Base-by-base conservation (phyloP, 2,113 vertebrate species). In the Trematocara unimaculatum region DNA sequence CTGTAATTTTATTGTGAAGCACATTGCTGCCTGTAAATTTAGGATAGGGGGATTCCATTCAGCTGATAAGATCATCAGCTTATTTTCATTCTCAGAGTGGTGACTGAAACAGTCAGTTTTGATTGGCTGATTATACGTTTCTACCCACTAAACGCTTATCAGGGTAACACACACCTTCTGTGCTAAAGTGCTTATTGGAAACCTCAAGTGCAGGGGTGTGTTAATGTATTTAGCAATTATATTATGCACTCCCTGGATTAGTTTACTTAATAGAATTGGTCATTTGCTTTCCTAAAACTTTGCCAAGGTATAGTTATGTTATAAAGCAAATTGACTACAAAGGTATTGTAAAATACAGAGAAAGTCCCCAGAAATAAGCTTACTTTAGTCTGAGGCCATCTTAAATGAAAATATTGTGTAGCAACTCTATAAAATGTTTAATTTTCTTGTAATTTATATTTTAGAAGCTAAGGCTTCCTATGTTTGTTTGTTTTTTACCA, bases 111-210 rank as follows among this genome's bases (percentile, higher is more conserved):
- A 33, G 53, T 70, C 12, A 20, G 5, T 80, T 74, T 42, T 56
- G 13, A 88, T 77, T 35, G 53, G 55, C 12, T 84, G 78, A 86
- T 80, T 82, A 83, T 53, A 38, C 26, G 62, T 88, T 64, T n/a
- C 81, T 77, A 67, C 40, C 67, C 26, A 35, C 45, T 29, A 31
- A 55, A 51, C 53, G 29, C 78, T 89, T 91, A 90, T 91, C 90
- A 92, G 84, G 45, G 81, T 70, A 87, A 85, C 74, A 54, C 83
- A 90, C 62, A 89, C 56, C 80, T 88, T 33, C 40, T 70, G 55
- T 38, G 51, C 45, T 89, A 40, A 67, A 81, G 14, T 82, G 51
- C 45, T 77, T 64, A 72, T 80, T 91, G 53, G 55, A 84, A 74
- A 78, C 45, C 49, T 87, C 29, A 42, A 42, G 47, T 92, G 5